Evolutionary conservation across 1,140 invertebrate genomes (phyloP).

Genomic region (Alviniconcha marisindica): DNA sequence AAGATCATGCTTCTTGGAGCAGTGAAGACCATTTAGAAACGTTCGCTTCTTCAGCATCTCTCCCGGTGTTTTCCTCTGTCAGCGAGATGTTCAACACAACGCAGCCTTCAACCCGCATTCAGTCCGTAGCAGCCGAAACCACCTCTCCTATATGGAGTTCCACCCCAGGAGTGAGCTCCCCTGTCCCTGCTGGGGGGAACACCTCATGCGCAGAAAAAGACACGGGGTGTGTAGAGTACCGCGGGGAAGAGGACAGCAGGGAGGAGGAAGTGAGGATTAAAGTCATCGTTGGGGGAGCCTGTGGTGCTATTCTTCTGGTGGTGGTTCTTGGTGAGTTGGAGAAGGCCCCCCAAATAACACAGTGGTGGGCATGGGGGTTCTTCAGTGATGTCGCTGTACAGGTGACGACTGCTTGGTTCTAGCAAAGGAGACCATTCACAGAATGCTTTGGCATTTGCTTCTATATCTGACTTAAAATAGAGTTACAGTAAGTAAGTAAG

Average conservation of each 20-base stretch:
- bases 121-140: neutral
- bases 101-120: neutral
- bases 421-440: too few relatives aligned
- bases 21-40: neutral
- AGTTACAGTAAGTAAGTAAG: too few relatives aligned
- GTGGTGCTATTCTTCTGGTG: slow-evolving; percentile 39
- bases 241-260: neutral
- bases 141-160: neutral
- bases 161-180: slow-evolving; percentile 74
- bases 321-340: slow-evolving; percentile 42
- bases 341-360: too few relatives aligned
- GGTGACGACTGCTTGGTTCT: too few relatives aligned
- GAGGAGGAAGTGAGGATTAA: slow-evolving; percentile 13
- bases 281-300: slow-evolving; percentile 39
- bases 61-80: neutral
- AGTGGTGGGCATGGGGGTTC: too few relatives aligned
- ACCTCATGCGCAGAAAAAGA: slow-evolving; percentile 18
- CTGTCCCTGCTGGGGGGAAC: neutral
- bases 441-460: too few relatives aligned
- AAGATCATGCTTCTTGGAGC: neutral
- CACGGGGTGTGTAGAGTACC: slow-evolving; percentile 33
- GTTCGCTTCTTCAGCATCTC: neutral
- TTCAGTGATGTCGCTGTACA: too few relatives aligned
- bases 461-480: too few relatives aligned
- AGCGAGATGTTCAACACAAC: neutral